phyloP scores from a whole-genome alignment of 2,113 vertebrate species.

The Turnix velox region DNA sequence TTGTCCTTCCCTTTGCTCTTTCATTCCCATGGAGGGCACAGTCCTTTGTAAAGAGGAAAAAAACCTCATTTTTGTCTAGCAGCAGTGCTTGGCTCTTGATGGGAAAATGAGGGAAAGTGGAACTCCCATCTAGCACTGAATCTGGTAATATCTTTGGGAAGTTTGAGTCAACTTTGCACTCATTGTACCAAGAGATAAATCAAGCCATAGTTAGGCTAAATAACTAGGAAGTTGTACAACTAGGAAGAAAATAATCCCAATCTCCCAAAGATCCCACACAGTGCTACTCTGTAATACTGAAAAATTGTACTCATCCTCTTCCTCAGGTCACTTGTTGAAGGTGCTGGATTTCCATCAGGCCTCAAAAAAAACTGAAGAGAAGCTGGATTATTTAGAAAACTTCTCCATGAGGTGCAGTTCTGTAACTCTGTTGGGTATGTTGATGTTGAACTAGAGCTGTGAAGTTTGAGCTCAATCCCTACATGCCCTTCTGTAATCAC shows the following conservation, averaged over 20 bases:
- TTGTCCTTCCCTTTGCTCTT: not conserved
- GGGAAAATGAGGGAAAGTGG: not conserved
- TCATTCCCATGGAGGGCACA: not conserved
- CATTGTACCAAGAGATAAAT: not conserved
- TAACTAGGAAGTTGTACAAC: not conserved
- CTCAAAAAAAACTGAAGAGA: not conserved
- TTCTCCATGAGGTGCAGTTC: not conserved
- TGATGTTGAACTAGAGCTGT: not conserved
- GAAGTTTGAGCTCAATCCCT: not conserved
- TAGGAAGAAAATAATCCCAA: not conserved
- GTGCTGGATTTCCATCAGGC: not conserved
- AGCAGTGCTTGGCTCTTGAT: not conserved
- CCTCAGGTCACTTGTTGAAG: not conserved
- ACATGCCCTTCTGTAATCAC: constrained; percentile 11
- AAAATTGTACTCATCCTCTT: not conserved
- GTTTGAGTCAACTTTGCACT: not conserved
- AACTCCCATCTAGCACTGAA: not conserved
- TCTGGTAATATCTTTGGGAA: not conserved
- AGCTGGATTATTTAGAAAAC: not conserved
- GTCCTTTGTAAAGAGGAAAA: not conserved
- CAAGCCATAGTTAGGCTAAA: not conserved
- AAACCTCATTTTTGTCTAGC: not conserved
- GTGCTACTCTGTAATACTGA: not conserved
- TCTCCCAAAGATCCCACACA: not conserved
- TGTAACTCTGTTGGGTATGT: not conserved